These are phyloP conservation scores for Electrophaes corylata DNA, from an alignment of 2,888 invertebrate genomes.

Conservation along the genomic window DNA sequence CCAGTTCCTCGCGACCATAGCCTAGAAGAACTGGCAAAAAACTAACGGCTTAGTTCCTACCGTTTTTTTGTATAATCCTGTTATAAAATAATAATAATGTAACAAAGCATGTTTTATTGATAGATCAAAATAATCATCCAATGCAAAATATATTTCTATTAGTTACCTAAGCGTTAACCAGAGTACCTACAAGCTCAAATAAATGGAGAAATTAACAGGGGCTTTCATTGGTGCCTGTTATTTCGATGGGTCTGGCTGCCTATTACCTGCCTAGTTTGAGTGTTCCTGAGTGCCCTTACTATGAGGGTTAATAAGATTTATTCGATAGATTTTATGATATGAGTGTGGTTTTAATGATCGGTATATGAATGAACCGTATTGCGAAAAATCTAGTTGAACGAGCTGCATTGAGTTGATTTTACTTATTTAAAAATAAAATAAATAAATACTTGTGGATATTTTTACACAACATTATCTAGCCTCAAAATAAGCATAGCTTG, in stretches of 20 bases:
- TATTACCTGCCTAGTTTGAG: slow-evolving; percentile 24
- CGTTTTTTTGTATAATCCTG: too few relatives aligned
- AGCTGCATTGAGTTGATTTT: background rate
- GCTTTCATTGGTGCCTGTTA: slow-evolving; percentile 48
- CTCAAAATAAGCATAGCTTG: too few relatives aligned
- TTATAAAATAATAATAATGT: too few relatives aligned
- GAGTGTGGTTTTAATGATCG: slow-evolving; percentile 3
- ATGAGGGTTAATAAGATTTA: slow-evolving; percentile 13
- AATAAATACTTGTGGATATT: too few relatives aligned
- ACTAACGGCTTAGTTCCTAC: too few relatives aligned
- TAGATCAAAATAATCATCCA: too few relatives aligned
- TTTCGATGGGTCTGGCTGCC: slow-evolving; percentile 31
- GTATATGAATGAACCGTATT: background rate
- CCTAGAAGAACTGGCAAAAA: too few relatives aligned
- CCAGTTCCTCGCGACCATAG: too few relatives aligned
- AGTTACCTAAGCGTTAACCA: too few relatives aligned
- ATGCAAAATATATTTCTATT: too few relatives aligned
- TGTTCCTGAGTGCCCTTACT: slow-evolving; percentile 6
- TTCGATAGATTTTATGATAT: slow-evolving; percentile 10
- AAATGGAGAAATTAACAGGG: slow-evolving; percentile 33
- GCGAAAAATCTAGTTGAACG: background rate
- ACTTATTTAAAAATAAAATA: background rate
- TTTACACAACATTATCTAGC: too few relatives aligned
- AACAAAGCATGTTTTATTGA: too few relatives aligned
- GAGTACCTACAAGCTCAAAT: slow-evolving; percentile 11